A percentile compares a stretch with the other conserved stretches of the same genome.
Evolutionary conservation across 2,113 vertebrate genomes (phyloP).

Genomic region (Erpornis zantholeuca): DNA sequence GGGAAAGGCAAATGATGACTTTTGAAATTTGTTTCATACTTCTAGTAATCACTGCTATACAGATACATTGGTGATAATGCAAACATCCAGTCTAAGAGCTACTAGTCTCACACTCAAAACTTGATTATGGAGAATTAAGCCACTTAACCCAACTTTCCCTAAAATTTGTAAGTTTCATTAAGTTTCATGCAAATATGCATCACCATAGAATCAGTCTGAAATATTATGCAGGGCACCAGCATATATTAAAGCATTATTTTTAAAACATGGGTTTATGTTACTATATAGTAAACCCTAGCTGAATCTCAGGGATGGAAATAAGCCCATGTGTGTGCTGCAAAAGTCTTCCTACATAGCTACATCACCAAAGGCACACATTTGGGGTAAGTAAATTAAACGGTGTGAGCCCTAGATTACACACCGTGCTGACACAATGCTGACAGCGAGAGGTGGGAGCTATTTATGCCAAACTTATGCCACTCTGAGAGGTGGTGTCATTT

Average conservation of each 20-base stretch:
- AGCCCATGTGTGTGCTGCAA: accelerated
- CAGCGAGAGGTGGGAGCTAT: not conserved
- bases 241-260: not conserved
- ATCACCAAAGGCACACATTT: accelerated
- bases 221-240: not conserved
- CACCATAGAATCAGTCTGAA: not conserved
- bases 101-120: not conserved
- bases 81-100: not conserved
- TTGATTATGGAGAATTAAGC: not conserved
- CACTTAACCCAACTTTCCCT: conserved; percentile 4
- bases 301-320: not conserved
- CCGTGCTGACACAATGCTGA: not conserved
- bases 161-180: conserved; percentile 1
- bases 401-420: not conserved
- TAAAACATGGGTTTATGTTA: not conserved
- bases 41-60: not conserved
- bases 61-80: not conserved
- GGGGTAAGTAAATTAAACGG: not conserved
- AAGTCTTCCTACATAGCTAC: not conserved
- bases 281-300: not conserved
- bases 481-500: not conserved
- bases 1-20: not conserved
- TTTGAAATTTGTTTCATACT: not conserved
- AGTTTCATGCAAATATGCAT: not conserved
- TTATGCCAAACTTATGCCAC: not conserved